Evolutionary conservation across 2,797 vertebrate species (phyloP).

Genomic region (Sebastiscus albofasciatus): DNA sequence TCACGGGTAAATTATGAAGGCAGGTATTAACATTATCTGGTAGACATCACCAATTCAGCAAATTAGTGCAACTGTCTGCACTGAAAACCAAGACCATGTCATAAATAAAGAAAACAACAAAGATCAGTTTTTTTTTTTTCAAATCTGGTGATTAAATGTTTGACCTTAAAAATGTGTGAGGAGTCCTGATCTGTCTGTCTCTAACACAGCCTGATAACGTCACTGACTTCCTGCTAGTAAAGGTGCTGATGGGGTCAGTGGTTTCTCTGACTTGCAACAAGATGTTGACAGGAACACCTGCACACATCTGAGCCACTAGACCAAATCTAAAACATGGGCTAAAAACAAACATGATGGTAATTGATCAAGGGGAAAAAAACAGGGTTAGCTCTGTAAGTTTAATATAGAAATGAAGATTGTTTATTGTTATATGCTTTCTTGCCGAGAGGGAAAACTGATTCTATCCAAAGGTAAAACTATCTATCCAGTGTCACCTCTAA

Average conservation of each 20-base stretch:
- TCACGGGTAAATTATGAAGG: neutral
- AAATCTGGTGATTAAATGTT: neutral
- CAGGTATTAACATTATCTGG: neutral
- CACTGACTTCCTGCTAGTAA: slow-evolving; percentile 7
- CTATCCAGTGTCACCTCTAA: neutral
- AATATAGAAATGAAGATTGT: neutral
- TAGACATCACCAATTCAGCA: neutral
- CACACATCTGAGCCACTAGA: slow-evolving; percentile 4
- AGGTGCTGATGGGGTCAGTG: neutral
- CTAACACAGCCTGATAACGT: neutral
- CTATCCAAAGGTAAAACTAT: neutral
- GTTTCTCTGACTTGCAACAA: neutral
- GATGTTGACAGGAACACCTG: slow-evolving; percentile 11
- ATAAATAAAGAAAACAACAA: neutral
- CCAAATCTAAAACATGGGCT: neutral
- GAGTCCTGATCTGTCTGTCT: neutral
- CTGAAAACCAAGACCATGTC: neutral
- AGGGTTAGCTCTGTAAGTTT: neutral
- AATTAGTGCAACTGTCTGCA: neutral
- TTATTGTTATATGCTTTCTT: neutral
- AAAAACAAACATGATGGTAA: neutral
- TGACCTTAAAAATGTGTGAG: neutral
- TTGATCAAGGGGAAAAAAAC: neutral
- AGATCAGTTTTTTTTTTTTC: neutral
- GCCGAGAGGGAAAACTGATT: neutral